Evolutionary conservation across 2,113 vertebrate genomes (phyloP).

Genomic region (Coreoperca whiteheadi): DNA sequence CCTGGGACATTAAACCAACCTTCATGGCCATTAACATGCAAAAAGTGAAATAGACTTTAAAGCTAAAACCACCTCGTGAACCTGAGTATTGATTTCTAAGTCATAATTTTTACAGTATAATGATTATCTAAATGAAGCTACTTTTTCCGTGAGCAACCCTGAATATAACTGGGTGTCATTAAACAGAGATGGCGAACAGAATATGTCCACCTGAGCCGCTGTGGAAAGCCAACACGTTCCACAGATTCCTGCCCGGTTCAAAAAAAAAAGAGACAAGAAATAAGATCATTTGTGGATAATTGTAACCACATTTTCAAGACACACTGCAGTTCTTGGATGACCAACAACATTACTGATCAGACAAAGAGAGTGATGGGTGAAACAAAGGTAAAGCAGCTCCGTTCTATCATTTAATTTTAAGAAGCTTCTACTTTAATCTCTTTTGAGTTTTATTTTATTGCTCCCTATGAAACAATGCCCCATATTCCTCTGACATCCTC

Average conservation of each 20-base stretch:
- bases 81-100: not conserved
- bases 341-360: conserved; percentile 12
- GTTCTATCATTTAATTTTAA: conserved; percentile 8
- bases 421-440: conserved; percentile 22
- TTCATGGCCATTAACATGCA: not conserved
- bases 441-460: conserved; percentile 19
- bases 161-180: conserved; percentile 45
- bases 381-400: conserved; percentile 29
- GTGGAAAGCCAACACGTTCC: conserved; percentile 63
- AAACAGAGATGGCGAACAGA: conserved; percentile 35
- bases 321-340: conserved; percentile 40
- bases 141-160: conserved; percentile 18
- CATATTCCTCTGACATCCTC: conserved; percentile 16
- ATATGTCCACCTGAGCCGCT: conserved; percentile 51
- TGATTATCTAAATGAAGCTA: not conserved
- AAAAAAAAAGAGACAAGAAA: conserved; percentile 46
- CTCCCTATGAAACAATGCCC: not conserved
- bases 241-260: conserved; percentile 67
- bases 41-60: not conserved
- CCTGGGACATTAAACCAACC: not conserved
- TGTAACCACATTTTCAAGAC: conserved; percentile 71
- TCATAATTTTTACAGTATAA: not conserved
- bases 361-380: conserved; percentile 33
- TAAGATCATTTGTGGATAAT: conserved; percentile 72
- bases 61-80: not conserved